Base-by-base conservation (phyloP, 2,888 invertebrate genomes). In the Chrysotoxum bicinctum region DNA sequence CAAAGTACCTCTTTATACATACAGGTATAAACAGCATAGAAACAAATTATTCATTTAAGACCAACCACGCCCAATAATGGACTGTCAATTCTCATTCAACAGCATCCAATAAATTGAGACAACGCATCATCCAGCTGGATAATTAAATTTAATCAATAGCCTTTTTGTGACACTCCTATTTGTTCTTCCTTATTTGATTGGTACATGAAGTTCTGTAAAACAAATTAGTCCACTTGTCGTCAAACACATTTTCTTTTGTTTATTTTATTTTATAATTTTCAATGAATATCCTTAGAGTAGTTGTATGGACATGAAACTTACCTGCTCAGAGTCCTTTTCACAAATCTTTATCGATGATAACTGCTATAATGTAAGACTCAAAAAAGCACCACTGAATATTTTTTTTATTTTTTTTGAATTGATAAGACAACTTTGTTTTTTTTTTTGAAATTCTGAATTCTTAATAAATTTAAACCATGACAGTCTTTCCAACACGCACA, bases 31-130 rank as follows among this genome's bases (percentile, higher is more conserved):
- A 23, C 50, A 50, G 48, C 48, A 60, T 48, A 10, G 40, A 30
- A 40, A 62, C 35, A 70, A 30, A 54, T 54, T 60, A 40, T 60
- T 23, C 7, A 23, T 26, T 40, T 60, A 35, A 30, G 16, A 56
- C 64, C 54, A 78, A 83, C 83, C 83, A 83, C 83, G 83, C 83
- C 83, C 83, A 83, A 78, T 69, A 78, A 58, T 58, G 2, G 19
- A 82, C 60, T 52, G 68, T 60, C 52, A 62, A 78, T 73, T 48
- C 48, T 60, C 58, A 78, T 62, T 73, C 62, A 74, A 78, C 69
- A 83, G 74, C 48, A 56, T 52, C 54, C 66, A 73, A 70, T 43
- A 52, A 76, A 37, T 66, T 56, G 50, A 73, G 23, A 69, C 58
- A 48, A 48, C 16, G 10, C 73, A 73, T 40, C 37, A 76, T 56